phyloP scores from a whole-genome alignment of 2,888 invertebrate genomes.

The Elegia similella region DNA sequence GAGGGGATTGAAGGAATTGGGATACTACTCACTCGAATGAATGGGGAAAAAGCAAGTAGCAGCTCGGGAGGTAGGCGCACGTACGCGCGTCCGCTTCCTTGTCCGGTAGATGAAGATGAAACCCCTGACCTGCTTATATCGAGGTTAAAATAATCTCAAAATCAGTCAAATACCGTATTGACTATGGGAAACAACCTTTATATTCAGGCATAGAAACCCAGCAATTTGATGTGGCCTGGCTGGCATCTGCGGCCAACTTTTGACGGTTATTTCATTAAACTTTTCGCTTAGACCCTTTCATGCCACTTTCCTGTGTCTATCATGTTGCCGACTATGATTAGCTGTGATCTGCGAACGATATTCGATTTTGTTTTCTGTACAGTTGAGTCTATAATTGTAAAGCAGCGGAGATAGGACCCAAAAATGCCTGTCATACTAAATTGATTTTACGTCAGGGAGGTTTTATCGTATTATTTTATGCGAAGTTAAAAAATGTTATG shows the following conservation, averaged over 20 bases:
- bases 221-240: constrained; percentile 15
- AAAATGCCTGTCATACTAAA: constrained; percentile 13
- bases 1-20: too few species aligned
- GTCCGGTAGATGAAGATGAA: too few species aligned
- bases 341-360: background rate
- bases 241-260: constrained; percentile 17
- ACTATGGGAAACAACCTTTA: background rate
- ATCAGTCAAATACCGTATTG: background rate
- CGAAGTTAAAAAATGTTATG: background rate
- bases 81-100: too few species aligned
- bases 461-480: background rate
- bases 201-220: background rate
- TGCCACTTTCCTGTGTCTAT: constrained; percentile 14
- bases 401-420: background rate
- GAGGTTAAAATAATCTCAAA: too few species aligned
- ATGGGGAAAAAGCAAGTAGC: too few species aligned
- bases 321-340: constrained; percentile 11
- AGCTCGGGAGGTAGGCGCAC: too few species aligned
- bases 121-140: too few species aligned
- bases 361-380: background rate
- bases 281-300: constrained; percentile 19
- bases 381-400: background rate
- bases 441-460: constrained; percentile 2
- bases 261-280: constrained; percentile 30
- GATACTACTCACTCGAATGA: too few species aligned